A percentile compares a stretch with the other conserved stretches of the same genome.
These are phyloP conservation scores for Zaprionus lachaisei DNA, from an alignment of 1,140 invertebrate species.

Conservation along the genomic window DNA sequence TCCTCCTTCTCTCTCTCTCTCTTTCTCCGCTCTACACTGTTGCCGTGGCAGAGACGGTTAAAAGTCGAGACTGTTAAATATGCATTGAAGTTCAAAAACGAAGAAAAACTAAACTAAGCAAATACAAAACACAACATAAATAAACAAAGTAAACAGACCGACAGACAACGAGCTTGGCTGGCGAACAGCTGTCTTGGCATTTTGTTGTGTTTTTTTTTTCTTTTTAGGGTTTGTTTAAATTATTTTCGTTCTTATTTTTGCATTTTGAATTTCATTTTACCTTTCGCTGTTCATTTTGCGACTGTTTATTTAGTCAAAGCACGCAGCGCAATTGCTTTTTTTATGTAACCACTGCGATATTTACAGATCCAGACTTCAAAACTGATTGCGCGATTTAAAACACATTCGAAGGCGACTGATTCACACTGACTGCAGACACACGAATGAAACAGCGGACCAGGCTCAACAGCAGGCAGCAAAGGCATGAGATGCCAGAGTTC, in stretches of 20 bases:
- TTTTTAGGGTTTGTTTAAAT: background rate
- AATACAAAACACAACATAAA: constrained; percentile 18
- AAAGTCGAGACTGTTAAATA: constrained; percentile 30
- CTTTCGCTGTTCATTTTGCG: constrained; percentile 70
- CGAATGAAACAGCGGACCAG: constrained; percentile 29
- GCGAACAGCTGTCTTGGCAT: constrained; percentile 26
- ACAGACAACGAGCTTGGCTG: background rate
- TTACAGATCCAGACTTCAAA: constrained; percentile 42
- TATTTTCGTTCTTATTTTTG: constrained; percentile 31
- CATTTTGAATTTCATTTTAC: constrained; percentile 48
- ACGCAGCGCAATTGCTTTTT: constrained; percentile 45
- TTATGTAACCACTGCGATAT: constrained; percentile 38
- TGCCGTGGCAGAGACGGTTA: too few relatives aligned
- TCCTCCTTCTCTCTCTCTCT: background rate
- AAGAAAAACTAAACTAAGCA: constrained; percentile 8
- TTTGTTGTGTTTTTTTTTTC: constrained; percentile 8
- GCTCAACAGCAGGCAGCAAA: constrained; percentile 3
- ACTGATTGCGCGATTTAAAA: constrained; percentile 18
- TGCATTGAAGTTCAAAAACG: constrained; percentile 17
- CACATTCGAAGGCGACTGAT: constrained; percentile 38
- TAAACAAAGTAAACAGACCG: constrained; percentile 8
- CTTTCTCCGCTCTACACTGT: background rate
- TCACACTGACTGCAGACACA: constrained; percentile 13
- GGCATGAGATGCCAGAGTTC: constrained; percentile 20
- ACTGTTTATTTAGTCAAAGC: constrained; percentile 52